A percentile compares a stretch with the other conserved stretches of the same genome.
phyloP scores from a whole-genome alignment of 30 jellyfish, hydroid and myxozoan species.

The Cassiopea andromeda region DNA sequence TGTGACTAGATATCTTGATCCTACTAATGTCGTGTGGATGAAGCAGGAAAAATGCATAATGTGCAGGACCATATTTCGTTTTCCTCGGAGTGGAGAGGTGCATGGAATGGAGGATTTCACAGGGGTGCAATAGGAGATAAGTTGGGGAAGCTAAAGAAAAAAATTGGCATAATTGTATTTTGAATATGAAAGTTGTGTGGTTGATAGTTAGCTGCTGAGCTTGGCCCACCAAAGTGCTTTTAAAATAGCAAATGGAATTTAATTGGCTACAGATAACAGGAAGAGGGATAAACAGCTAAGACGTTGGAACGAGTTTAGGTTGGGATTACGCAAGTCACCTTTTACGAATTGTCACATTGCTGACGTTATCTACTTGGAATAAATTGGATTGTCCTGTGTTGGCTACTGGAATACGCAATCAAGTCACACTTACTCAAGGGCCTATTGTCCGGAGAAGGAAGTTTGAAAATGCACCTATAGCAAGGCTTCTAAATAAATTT shows the following conservation, averaged over 20 bases:
- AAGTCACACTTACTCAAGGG: slow-evolving; percentile 8
- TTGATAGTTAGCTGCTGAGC: not conserved
- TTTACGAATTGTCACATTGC: slow-evolving; percentile 17
- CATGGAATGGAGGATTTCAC: too few relatives aligned
- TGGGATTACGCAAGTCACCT: slow-evolving; percentile 12
- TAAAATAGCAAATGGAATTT: slow-evolving; percentile 29
- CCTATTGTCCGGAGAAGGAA: slow-evolving; percentile 26
- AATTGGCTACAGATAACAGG: slow-evolving; percentile 42
- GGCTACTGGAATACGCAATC: slow-evolving; percentile 46
- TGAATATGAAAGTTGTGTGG: not conserved
- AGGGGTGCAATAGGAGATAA: too few relatives aligned
- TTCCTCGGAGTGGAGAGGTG: too few relatives aligned
- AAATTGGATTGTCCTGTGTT: slow-evolving; percentile 18
- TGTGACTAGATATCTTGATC: too few relatives aligned
- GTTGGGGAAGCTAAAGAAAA: too few relatives aligned
- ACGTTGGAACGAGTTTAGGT: slow-evolving; percentile 17
- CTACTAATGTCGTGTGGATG: too few relatives aligned
- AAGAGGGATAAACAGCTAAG: slow-evolving; percentile 41
- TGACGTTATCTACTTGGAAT: slow-evolving; percentile 41
- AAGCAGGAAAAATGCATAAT: too few relatives aligned
- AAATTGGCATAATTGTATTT: too few relatives aligned
- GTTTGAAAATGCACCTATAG: slow-evolving; percentile 8
- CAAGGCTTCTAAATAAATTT: not conserved
- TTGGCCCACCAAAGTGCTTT: not conserved
- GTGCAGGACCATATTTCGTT: too few relatives aligned